Evolutionary conservation across 1,140 invertebrate species (phyloP).

Genomic region (Bombus pyrosoma): DNA sequence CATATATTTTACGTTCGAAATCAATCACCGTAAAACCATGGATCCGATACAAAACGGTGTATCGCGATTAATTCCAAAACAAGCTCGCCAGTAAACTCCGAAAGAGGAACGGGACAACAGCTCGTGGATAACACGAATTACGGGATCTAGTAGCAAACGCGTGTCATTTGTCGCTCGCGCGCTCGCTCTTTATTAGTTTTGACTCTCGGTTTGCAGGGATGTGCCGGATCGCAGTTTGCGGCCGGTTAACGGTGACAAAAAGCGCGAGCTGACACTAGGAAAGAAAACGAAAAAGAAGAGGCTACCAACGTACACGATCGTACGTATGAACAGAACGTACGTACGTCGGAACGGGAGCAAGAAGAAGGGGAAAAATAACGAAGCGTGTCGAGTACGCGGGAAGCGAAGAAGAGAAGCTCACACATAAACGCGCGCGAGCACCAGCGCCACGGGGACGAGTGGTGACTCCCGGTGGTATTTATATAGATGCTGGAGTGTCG

Average conservation of each 20-base stretch:
- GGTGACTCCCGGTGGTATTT: slow-evolving; percentile 78
- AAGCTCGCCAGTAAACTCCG: not conserved
- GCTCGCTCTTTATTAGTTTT: slow-evolving; percentile 30
- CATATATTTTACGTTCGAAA: not conserved
- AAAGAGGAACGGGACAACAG: not conserved
- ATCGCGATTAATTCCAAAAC: not conserved
- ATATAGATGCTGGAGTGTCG: slow-evolving; percentile 79
- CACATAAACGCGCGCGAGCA: not conserved
- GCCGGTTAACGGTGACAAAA: slow-evolving; percentile 52
- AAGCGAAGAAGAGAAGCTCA: not conserved
- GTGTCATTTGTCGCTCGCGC: slow-evolving; percentile 1
- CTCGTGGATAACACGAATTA: slow-evolving; percentile 12
- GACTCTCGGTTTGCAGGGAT: not conserved
- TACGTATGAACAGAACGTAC: not conserved
- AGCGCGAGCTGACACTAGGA: slow-evolving; percentile 37
- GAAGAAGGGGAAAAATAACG: slow-evolving; percentile 45
- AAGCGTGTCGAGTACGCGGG: slow-evolving; percentile 52
- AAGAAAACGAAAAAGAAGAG: slow-evolving; percentile 1
- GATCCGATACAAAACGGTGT: not conserved
- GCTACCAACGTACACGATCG: not conserved
- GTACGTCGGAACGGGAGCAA: not conserved
- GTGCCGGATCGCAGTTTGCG: not conserved
- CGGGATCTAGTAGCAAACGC: not conserved
- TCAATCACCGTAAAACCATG: not conserved
- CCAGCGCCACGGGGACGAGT: slow-evolving; percentile 56